phyloP scores from a whole-genome alignment of 2,888 invertebrate species.

The Rhodophaea formosa region DNA sequence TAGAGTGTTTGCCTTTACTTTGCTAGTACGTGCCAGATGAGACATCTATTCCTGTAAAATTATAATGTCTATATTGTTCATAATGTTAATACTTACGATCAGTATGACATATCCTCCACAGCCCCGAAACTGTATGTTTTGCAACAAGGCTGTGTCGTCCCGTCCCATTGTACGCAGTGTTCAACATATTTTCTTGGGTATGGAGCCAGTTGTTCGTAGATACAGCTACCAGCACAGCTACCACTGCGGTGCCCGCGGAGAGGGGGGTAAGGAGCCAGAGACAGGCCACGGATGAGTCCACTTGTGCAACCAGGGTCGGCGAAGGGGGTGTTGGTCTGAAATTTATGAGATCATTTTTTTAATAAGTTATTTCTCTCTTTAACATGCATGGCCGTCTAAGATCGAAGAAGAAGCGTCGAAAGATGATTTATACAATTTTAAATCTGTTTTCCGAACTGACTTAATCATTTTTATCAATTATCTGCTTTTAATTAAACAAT shows the following conservation, averaged over 20 bases:
- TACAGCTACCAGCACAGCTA: conserved; percentile 87
- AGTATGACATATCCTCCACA: conserved; percentile 90
- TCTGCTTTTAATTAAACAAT: too few species aligned
- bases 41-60: too few species aligned
- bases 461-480: too few species aligned
- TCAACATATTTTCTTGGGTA: conserved; percentile 92
- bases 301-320: conserved; percentile 69
- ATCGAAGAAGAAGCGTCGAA: too few species aligned
- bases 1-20: too few species aligned
- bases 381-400: too few species aligned
- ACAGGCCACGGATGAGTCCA: conserved; percentile 83
- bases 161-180: conserved; percentile 88
- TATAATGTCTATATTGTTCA: too few species aligned
- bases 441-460: too few species aligned
- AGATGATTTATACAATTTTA: too few species aligned
- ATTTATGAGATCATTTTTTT: conserved; percentile 21
- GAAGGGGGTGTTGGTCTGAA: conserved; percentile 74
- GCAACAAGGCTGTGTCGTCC: conserved; percentile 85
- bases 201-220: conserved; percentile 92
- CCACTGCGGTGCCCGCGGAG: conserved; percentile 86
- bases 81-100: conserved; percentile 87
- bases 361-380: too few species aligned
- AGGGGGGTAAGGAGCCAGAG: conserved; percentile 84
- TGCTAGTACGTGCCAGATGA: too few species aligned
- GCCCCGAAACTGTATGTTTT: conserved; percentile 89